Percentiles rank a stretch among this genome's conserved stretches.
These are phyloP conservation scores for Caenorhabditis sp. DNA, from an alignment of 2,888 invertebrate genomes.

Conservation along the genomic window DNA sequence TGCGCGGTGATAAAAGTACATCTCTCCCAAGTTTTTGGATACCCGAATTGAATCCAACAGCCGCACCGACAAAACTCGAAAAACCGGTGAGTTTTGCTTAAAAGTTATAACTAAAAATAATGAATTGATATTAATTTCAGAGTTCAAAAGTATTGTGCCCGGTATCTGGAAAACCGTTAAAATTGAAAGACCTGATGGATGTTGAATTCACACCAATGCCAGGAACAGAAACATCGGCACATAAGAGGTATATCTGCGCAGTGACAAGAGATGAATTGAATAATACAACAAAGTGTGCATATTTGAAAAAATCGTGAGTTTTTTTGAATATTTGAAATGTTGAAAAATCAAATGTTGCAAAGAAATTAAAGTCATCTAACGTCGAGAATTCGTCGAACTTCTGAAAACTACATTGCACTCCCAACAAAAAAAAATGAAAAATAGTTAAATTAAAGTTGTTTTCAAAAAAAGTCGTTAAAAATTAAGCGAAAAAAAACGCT, in stretches of 20 bases:
- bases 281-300: conserved; percentile 92
- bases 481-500: too few relatives aligned
- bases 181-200: conserved; percentile 88
- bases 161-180: conserved; percentile 84
- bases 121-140: too few relatives aligned
- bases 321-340: conserved; percentile 7
- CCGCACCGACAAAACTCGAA: conserved; percentile 79
- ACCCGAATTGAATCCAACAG: conserved; percentile 89
- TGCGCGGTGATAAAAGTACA: conserved; percentile 45
- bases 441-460: too few relatives aligned
- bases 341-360: too few relatives aligned
- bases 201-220: conserved; percentile 90
- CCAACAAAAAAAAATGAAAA: too few relatives aligned
- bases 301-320: conserved; percentile 83
- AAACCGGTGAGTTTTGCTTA: conserved; percentile 78
- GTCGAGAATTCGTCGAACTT: too few relatives aligned
- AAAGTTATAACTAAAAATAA: neutral
- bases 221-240: conserved; percentile 79
- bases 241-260: conserved; percentile 90
- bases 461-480: too few relatives aligned
- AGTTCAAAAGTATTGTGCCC: conserved; percentile 83
- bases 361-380: too few relatives aligned
- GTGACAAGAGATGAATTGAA: conserved; percentile 93
- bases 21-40: conserved; percentile 73
- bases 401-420: too few relatives aligned